phyloP scores from a whole-genome alignment of 2,888 invertebrate species.

The Junonia oenone region DNA sequence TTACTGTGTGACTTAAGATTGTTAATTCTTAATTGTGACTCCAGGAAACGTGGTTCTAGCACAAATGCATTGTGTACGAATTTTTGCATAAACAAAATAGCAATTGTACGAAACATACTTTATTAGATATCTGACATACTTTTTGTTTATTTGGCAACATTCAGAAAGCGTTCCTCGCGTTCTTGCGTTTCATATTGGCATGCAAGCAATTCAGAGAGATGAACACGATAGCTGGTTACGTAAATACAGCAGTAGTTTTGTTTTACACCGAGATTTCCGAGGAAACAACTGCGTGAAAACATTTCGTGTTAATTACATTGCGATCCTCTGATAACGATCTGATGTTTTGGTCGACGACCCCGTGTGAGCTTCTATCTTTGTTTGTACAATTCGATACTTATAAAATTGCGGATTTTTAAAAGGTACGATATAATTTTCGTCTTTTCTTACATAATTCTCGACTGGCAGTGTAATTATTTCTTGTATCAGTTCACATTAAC shows the following conservation, averaged over 20 bases:
- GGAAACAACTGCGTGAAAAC: constrained; percentile 44
- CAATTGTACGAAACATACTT: constrained; percentile 9
- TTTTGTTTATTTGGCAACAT: constrained; percentile 1
- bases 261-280: constrained; percentile 23
- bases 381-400: background rate
- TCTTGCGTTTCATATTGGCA: constrained; percentile 3
- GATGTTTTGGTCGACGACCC: constrained; percentile 52
- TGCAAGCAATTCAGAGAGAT: constrained; percentile 8
- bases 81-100: constrained; percentile 17
- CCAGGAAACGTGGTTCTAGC: constrained; percentile 38
- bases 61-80: constrained; percentile 22
- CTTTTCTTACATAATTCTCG: constrained; percentile 11
- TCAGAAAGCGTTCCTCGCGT: background rate
- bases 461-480: constrained; percentile 6
- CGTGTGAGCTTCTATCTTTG: constrained; percentile 51
- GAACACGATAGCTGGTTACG: constrained; percentile 6
- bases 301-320: constrained; percentile 55
- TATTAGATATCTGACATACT: constrained; percentile 15
- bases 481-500: constrained; percentile 8
- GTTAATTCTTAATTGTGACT: constrained; percentile 52
- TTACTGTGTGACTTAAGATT: constrained; percentile 45
- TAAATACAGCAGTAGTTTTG: constrained; percentile 12
- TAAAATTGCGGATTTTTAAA: background rate
- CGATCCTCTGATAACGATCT: constrained; percentile 57
- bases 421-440: background rate